These are phyloP conservation scores for Doris montereyensis DNA, from an alignment of 2,888 invertebrate species.

Conservation along the genomic window DNA sequence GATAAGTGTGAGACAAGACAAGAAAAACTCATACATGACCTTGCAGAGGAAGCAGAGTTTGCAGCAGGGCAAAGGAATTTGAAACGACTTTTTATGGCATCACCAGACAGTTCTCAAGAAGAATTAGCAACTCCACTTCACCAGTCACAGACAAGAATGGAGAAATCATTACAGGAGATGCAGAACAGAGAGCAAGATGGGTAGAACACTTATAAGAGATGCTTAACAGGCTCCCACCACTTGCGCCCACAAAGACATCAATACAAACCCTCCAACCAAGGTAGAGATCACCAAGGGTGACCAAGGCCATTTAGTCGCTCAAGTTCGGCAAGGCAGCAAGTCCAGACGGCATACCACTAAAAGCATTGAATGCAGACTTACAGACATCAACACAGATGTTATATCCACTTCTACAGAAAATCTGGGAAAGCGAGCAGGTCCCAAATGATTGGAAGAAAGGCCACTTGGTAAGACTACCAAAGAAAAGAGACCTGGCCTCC, in stretches of 20 bases:
- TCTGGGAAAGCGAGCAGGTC: constrained; percentile 9
- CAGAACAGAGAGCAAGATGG: constrained; percentile 15
- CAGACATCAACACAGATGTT: constrained; percentile 35
- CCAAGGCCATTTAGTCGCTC: constrained; percentile 13
- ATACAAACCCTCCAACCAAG: constrained; percentile 10
- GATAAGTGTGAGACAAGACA: constrained; percentile 23
- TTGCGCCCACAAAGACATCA: neutral
- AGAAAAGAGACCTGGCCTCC: constrained; percentile 20
- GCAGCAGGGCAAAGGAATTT: constrained; percentile 32
- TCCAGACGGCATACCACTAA: neutral
- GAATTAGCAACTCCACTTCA: neutral
- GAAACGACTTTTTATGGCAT: constrained; percentile 5
- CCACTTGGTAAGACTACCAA: constrained; percentile 16
- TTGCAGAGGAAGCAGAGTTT: constrained; percentile 17
- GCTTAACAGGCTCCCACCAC: constrained; percentile 4
- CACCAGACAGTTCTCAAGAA: neutral
- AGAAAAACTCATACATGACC: neutral
- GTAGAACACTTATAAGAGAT: constrained; percentile 5
- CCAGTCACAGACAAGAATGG: constrained; percentile 5
- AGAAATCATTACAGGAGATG: neutral
- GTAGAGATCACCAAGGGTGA: constrained; percentile 9
- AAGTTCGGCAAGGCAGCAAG: neutral
- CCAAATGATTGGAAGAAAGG: constrained; percentile 27
- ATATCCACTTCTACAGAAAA: constrained; percentile 10
- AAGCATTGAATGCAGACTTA: constrained; percentile 36